Evolutionary conservation across 1,140 invertebrate species (phyloP), one percentile per base, ranked within the genome.

Genomic region (Polypedilum vanderplanki): DNA sequence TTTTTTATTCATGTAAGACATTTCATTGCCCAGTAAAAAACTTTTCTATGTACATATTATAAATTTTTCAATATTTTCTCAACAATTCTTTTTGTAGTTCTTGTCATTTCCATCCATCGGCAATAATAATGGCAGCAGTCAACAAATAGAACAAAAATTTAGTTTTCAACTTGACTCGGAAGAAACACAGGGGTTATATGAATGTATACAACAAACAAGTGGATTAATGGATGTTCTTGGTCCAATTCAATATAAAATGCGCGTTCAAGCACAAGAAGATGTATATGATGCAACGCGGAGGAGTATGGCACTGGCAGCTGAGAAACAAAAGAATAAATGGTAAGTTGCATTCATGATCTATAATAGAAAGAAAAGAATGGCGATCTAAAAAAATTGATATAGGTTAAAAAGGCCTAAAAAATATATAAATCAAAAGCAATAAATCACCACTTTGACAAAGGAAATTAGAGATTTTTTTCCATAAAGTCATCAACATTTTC

Each of bases 321-420:
- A 94, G 81, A 93, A 93, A 83, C 92, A 90, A 81, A 95, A 96
- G 85, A 95, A 93, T 83, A 94, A 94, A 87, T 96, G 94, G 93
- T 94, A 81, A 84, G 80, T 76, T 57, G n/a, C 12, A n/a, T 57
- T 57, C 10, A 15, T 57, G 15, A 33, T 15, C n/a, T n/a, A n/a
- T 57, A n/a, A n/a, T 57, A 15, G 15, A 57, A 57, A 12, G 3
- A 57, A 57, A 57, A 57, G 46, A 12, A 3, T 15, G 3, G n/a
- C 4, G n/a, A 57, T 12, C 15, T 12, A 15, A n/a, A 12, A 12
- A 12, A 57, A 57, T n/a, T 15, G 24, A 57, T 12, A 15, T 15
- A 57, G 46, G 46, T 57, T 57, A 57, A n/a, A 4, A 12, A 12
- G 9, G n/a, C 12, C 15, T n/a, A 12, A 57, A 46, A 46, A 3